Conservation (phyloP, 2,797 vertebrate genomes). For the Typhlichthys eigenmanni region DNA sequence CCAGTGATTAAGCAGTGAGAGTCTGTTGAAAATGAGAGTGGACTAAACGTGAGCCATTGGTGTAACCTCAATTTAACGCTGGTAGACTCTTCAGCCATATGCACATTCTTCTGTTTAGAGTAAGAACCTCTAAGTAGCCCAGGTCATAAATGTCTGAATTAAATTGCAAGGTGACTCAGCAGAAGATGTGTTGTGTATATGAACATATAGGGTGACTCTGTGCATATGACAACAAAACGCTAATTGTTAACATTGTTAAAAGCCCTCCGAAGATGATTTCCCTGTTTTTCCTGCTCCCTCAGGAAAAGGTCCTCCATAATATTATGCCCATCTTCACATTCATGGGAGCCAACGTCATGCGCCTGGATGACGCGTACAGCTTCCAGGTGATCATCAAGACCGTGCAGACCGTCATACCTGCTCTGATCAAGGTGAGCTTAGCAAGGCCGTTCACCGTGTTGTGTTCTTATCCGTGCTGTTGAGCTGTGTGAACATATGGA, state of each 20-base stretch:
- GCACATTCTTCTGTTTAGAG: no score
- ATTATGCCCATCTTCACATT: constrained; percentile 99
- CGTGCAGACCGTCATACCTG: constrained; percentile 91
- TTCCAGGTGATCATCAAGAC: constrained; percentile 96
- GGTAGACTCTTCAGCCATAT: no score
- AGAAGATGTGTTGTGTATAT: no score
- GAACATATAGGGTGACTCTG: no score
- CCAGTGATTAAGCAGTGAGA: neutral
- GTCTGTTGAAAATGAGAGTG: neutral
- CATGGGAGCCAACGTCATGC: constrained; percentile 94
- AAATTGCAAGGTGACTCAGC: no score
- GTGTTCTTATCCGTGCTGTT: no score
- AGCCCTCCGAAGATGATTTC: neutral
- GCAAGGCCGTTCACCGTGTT: neutral
- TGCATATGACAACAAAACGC: no score
- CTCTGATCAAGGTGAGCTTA: constrained; percentile 85
- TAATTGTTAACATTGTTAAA: neutral
- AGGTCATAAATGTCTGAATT: no score
- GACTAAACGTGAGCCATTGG: neutral
- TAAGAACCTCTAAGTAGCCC: no score
- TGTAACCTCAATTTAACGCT: no score
- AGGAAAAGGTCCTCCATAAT: constrained; percentile 98
- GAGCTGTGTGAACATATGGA: no score
- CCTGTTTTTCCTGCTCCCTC: constrained; percentile 26
- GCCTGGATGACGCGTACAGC: constrained; percentile 93